A percentile compares a stretch with the other conserved stretches of the same genome.
Conservation (phyloP, 2,888 invertebrate genomes). For the Agrotis clavis region DNA sequence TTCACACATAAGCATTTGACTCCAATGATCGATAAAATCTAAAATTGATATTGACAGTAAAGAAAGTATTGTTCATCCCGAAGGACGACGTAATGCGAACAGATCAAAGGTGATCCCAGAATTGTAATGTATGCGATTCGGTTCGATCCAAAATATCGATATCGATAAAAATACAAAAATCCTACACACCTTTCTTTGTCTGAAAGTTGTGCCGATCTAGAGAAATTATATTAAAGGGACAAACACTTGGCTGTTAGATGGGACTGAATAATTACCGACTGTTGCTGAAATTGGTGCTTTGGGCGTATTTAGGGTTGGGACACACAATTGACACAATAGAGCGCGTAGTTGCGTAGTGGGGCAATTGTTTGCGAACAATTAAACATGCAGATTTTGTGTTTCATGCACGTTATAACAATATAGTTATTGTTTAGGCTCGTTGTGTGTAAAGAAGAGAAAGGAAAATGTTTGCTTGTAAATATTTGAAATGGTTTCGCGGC, state of each 20-base stretch:
- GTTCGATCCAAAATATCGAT: background rate
- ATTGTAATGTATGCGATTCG: background rate
- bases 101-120: background rate
- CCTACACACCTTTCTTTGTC: background rate
- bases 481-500: background rate
- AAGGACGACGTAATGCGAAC: too few species aligned
- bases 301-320: constrained; percentile 11
- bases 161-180: background rate
- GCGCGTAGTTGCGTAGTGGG: constrained; percentile 6
- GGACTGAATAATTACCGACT: constrained; percentile 51
- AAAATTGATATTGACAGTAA: too few species aligned
- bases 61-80: too few species aligned
- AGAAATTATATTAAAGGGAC: constrained; percentile 50
- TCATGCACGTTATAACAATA: background rate
- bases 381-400: constrained; percentile 3
- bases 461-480: background rate
- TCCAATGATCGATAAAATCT: too few species aligned
- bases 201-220: constrained; percentile 27
- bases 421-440: background rate
- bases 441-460: background rate
- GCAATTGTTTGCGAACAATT: constrained; percentile 7
- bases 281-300: constrained; percentile 41
- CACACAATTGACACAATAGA: background rate
- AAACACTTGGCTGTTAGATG: constrained; percentile 45
- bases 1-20: too few species aligned